Evolutionary conservation across 2,888 invertebrate genomes (phyloP).

Genomic region (Lasioglossum vierecki): DNA sequence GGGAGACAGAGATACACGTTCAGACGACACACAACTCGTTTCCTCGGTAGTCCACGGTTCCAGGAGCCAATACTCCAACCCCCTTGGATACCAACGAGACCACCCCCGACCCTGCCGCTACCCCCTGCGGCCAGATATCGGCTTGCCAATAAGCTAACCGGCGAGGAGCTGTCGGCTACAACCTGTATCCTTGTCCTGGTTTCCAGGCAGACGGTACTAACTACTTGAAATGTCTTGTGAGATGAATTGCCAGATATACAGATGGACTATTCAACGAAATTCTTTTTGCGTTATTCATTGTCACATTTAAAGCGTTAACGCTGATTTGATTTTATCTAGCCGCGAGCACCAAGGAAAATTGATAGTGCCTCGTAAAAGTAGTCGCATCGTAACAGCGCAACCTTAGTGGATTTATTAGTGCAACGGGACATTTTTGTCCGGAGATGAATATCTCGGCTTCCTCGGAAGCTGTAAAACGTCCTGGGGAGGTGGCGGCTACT

Average conservation of each 20-base stretch:
- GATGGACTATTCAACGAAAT: not conserved
- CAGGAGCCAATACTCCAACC: conserved; percentile 76
- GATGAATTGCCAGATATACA: too few relatives aligned
- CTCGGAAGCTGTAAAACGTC: conserved; percentile 64
- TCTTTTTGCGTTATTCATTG: not conserved
- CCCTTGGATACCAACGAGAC: conserved; percentile 63
- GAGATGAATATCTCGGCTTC: conserved; percentile 31
- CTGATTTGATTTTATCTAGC: not conserved
- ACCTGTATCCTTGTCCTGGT: conserved; percentile 72
- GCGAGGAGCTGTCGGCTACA: conserved; percentile 74
- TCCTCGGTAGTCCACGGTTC: conserved; percentile 75
- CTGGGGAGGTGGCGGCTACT: conserved; percentile 74
- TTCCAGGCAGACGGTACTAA: conserved; percentile 64
- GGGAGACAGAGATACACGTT: conserved; percentile 29
- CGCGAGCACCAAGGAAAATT: not conserved
- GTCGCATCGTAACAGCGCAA: not conserved
- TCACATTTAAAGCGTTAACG: too few relatives aligned
- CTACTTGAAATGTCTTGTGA: conserved; percentile 33
- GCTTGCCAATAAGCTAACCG: conserved; percentile 83
- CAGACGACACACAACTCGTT: conserved; percentile 79
- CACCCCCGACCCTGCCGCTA: conserved; percentile 67
- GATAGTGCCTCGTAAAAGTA: not conserved
- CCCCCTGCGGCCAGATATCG: conserved; percentile 83
- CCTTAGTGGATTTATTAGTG: not conserved
- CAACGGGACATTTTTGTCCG: conserved; percentile 46